Percentiles rank a stretch among this genome's conserved stretches.
These are phyloP conservation scores for Tenthredo notha DNA, from an alignment of 2,888 invertebrate species.

Conservation along the genomic window DNA sequence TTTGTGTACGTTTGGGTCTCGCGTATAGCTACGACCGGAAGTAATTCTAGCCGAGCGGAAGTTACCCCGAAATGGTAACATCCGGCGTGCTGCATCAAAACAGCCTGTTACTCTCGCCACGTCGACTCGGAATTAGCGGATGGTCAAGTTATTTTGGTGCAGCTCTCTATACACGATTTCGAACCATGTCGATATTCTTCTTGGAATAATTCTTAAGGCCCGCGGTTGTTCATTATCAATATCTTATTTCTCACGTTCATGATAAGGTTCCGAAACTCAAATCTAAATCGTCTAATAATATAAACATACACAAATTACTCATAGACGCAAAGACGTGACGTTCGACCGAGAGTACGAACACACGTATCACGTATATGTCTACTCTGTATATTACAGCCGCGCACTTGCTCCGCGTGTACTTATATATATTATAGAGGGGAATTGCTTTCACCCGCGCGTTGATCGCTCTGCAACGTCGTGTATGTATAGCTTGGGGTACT, in stretches of 20 bases:
- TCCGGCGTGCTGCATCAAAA: slow-evolving; percentile 54
- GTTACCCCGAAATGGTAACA: slow-evolving; percentile 65
- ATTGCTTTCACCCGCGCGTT: slow-evolving; percentile 45
- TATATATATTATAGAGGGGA: slow-evolving; percentile 6
- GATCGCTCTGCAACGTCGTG: background rate
- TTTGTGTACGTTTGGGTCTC: slow-evolving; percentile 14
- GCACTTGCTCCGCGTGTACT: slow-evolving; percentile 8
- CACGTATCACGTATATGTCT: background rate
- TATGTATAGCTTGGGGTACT: slow-evolving; percentile 11
- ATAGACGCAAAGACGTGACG: background rate
- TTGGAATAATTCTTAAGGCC: background rate
- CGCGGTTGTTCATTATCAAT: background rate
- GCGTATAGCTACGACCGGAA: slow-evolving; percentile 58
- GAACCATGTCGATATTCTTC: background rate
- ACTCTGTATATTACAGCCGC: background rate
- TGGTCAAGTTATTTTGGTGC: slow-evolving; percentile 39
- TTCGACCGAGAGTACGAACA: background rate
- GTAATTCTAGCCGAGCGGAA: slow-evolving; percentile 63
- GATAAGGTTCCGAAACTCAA: background rate
- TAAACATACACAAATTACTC: background rate
- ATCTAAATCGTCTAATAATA: background rate
- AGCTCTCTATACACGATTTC: background rate
- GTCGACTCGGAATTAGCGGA: slow-evolving; percentile 42
- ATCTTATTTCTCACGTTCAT: background rate
- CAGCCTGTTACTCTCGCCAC: slow-evolving; percentile 16